Evolutionary conservation across 2,113 vertebrate genomes (phyloP).

Genomic region (Steatornis caripensis): DNA sequence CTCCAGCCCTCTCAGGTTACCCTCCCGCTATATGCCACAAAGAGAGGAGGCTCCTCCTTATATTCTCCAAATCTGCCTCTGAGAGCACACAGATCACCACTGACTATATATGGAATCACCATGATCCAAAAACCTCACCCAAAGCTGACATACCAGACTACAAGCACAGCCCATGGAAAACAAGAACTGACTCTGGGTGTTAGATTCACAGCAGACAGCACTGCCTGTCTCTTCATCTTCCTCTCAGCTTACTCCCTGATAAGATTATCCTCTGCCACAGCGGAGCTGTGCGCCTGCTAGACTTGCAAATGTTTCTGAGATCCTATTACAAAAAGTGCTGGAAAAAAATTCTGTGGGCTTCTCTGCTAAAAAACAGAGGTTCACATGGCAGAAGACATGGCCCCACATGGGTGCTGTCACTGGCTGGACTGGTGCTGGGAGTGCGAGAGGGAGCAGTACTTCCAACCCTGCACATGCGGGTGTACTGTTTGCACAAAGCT

Average conservation of each 20-base stretch:
- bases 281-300: not conserved
- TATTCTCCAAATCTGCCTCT: not conserved
- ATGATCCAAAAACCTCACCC: not conserved
- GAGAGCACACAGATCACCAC: not conserved
- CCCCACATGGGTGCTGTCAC: not conserved
- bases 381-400: not conserved
- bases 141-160: not conserved
- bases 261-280: not conserved
- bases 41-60: not conserved
- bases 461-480: not conserved
- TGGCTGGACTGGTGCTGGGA: not conserved
- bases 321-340: not conserved
- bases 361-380: not conserved
- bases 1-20: not conserved
- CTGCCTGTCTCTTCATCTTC: slow-evolving; percentile 6
- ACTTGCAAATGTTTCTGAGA: not conserved
- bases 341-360: not conserved
- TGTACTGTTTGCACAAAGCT: not conserved
- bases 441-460: not conserved
- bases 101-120: not conserved
- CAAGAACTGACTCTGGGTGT: not conserved
- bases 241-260: not conserved
- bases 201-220: not conserved
- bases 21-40: not conserved
- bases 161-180: not conserved